Evolutionary conservation across 53 echinoderm and acorn worm species (phyloP).

Genomic region (Echinarachnius parma): DNA sequence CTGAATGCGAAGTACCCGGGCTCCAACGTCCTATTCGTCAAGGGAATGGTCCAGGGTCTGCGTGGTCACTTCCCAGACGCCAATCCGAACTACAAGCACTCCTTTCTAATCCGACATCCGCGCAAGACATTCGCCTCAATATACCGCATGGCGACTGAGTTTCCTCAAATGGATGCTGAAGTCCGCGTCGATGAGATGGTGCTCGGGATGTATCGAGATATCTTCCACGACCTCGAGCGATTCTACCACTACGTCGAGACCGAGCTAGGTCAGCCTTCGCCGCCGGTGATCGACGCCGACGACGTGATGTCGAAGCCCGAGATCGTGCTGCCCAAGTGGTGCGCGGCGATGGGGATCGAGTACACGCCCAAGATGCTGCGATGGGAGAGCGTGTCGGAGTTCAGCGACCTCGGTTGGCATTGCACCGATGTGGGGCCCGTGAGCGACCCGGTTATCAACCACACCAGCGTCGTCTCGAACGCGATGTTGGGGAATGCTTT

Average conservation of each 20-base stretch:
- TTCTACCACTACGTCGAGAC: constrained; percentile 14
- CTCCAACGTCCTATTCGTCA: constrained; percentile 29
- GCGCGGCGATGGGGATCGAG: constrained; percentile 17
- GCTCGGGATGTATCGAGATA: neutral
- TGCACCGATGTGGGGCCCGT: constrained; percentile 25
- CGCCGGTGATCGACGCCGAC: constrained; percentile 31
- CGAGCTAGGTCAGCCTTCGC: neutral
- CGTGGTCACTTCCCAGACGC: constrained; percentile 14
- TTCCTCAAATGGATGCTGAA: neutral
- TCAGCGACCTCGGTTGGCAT: constrained; percentile 6
- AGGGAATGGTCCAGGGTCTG: constrained; percentile 18
- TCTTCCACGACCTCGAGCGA: neutral
- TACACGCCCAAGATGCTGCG: constrained; percentile 24
- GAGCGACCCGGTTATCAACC: neutral
- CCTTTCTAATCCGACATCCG: constrained; percentile 26
- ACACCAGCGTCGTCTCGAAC: neutral
- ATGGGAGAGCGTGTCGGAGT: constrained; percentile 6
- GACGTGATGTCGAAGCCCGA: constrained; percentile 7
- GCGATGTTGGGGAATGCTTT: constrained; percentile 17
- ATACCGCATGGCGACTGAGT: neutral
- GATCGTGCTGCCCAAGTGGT: constrained; percentile 18
- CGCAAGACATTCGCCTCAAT: constrained; percentile 17
- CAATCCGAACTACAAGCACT: constrained; percentile 8
- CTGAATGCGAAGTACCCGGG: constrained; percentile 21
- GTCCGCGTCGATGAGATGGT: neutral